Evolutionary conservation across 1,140 invertebrate genomes (phyloP), one percentile per base, ranked within the genome.

Genomic region (Coelopa frigida): DNA sequence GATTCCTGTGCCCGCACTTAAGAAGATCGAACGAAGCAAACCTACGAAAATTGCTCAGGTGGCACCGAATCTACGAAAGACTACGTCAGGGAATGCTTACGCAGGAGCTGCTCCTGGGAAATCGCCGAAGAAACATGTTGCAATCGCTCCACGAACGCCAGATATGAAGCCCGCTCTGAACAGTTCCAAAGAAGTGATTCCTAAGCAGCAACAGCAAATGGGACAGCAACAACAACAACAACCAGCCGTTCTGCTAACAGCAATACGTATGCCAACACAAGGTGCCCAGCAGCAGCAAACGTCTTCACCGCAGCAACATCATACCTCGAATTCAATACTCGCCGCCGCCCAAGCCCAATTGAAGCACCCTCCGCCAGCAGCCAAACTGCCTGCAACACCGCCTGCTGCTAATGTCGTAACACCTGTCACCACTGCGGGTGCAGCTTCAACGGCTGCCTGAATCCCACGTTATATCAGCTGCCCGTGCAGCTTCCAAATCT

Each of bases 231-330:
- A 29, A 31, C 44, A 21, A 35, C 44, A 50, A 67, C 71, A 23
- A 37, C 72, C 54, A 7, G 72, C 74, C 47, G 70, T 76, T 7
- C 72, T 75, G 65, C 59, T 75, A 5, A 72, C 74, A 22, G 68
- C 73, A 1, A 62, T 75, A 55, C 68, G 72, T 53, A 70, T 76
- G 66, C 73, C 74, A 15, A 70, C 71, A 46, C 73, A 71, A 21
- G 44, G 47, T 40, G 11, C 36, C 39, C 36, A 4, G 20, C 51
- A 4, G n/a, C 50, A 11, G 24, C 48, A 37, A 65, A 41, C 40
- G 8, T 33, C 42, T 51, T n/a, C 48, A 45, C 35, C 22, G 11
- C 49, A 29, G 18, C 48, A 15, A 23, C 44, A n/a, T 43, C 50
- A n/a, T n/a, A n/a, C n/a, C n/a, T n/a, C n/a, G n/a, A n/a, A n/a